These are phyloP conservation scores for Lepilemur ruficaudatus DNA, from an alignment of 2,797 vertebrate genomes.

Conservation along the genomic window DNA sequence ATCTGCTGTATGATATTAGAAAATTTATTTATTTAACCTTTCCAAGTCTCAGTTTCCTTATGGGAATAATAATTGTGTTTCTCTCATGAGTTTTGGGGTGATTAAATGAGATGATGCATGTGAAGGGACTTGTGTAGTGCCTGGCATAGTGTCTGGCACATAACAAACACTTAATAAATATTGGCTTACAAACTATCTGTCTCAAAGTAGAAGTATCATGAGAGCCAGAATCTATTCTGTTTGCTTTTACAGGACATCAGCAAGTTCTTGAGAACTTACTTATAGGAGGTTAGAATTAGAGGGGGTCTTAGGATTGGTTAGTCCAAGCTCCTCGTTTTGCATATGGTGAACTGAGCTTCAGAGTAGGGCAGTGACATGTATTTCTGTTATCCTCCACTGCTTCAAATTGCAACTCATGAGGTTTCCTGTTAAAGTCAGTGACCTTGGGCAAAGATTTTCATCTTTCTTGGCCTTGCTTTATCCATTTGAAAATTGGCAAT, in stretches of 20 bases:
- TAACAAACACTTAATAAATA: constrained; percentile 2
- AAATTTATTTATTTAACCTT: constrained; percentile 38
- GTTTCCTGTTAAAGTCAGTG: constrained; percentile 7
- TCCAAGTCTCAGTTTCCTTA: constrained; percentile 12
- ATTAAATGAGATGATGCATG: not conserved
- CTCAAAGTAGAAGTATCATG: constrained; percentile 10
- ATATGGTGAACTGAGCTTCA: constrained; percentile 2
- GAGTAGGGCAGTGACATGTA: not conserved
- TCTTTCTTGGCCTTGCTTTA: constrained; percentile 32
- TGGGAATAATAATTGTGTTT: constrained; percentile 4
- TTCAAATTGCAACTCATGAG: not conserved
- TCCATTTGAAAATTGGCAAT: constrained; percentile 29
- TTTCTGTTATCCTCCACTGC: not conserved
- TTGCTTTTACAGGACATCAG: not conserved
- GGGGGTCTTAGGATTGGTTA: not conserved
- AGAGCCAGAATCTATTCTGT: not conserved
- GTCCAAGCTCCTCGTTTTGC: not conserved
- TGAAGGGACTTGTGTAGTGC: not conserved
- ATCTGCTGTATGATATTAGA: not conserved
- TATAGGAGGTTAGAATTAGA: not conserved
- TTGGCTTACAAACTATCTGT: not conserved
- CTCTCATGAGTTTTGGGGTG: not conserved
- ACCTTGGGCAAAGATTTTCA: not conserved
- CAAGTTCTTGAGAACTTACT: constrained; percentile 26
- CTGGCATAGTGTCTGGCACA: not conserved